Conservation (phyloP, 2,113 vertebrate species). For the Python bivittatus region DNA sequence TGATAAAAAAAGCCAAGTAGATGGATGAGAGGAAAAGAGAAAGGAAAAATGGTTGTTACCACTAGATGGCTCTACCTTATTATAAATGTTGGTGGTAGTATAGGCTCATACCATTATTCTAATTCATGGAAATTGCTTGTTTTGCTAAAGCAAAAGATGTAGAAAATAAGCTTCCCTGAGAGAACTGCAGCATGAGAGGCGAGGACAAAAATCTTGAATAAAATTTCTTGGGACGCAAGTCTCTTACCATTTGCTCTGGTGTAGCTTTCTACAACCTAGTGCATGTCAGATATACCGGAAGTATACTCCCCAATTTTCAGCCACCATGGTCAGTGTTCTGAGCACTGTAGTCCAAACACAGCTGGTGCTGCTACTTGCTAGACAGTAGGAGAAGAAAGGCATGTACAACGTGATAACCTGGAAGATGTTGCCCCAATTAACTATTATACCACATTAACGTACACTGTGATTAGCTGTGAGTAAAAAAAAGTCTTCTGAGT, state of each 20-base stretch:
- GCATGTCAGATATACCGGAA: background rate
- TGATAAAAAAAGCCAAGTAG: fast-evolving
- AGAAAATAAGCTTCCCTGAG: background rate
- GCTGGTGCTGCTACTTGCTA: background rate
- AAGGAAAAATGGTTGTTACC: constrained; percentile 16
- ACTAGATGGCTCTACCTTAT: constrained; percentile 61
- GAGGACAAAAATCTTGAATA: background rate
- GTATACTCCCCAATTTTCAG: background rate
- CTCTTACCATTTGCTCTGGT: background rate
- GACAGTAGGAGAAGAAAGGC: background rate
- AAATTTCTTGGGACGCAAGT: background rate
- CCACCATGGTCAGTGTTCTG: no score
- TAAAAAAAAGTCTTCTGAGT: background rate
- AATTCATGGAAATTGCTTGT: background rate
- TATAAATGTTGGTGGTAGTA: constrained; percentile 15
- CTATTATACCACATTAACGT: background rate
- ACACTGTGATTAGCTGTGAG: background rate
- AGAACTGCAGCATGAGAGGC: background rate
- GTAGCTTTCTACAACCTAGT: background rate
- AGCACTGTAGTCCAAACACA: background rate
- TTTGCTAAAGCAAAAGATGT: background rate
- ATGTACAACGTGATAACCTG: background rate
- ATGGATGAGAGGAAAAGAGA: background rate
- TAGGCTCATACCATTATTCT: background rate
- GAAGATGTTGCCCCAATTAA: background rate